These are phyloP conservation scores for Pangasianodon hypophthalmus DNA, from an alignment of 2,113 vertebrate species.

Conservation along the genomic window DNA sequence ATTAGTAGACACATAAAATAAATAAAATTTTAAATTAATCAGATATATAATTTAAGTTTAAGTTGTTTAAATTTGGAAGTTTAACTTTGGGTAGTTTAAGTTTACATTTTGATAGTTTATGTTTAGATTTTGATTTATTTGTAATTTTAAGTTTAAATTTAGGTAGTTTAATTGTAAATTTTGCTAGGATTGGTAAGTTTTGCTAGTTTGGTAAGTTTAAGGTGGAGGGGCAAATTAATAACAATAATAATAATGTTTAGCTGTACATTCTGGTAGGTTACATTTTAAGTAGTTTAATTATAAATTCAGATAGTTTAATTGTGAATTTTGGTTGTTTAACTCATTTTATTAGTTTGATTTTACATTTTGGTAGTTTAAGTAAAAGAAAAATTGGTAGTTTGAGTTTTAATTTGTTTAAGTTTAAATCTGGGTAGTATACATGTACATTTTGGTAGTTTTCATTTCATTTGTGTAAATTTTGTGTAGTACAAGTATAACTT, in stretches of 20 bases:
- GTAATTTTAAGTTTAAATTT: too few species aligned
- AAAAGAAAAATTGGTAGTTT: background rate
- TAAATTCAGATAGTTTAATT: too few species aligned
- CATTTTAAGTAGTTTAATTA: background rate
- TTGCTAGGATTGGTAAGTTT: too few species aligned
- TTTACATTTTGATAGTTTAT: background rate
- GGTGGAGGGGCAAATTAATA: too few species aligned
- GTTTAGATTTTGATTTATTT: too few species aligned
- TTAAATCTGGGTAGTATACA: background rate
- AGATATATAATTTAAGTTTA: too few species aligned
- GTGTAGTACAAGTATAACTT: background rate
- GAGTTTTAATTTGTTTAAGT: background rate
- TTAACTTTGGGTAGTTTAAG: background rate
- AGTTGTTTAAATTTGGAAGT: background rate
- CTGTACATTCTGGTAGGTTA: background rate
- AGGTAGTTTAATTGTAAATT: too few species aligned
- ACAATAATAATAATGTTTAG: too few species aligned
- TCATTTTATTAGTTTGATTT: too few species aligned
- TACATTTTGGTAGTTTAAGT: background rate
- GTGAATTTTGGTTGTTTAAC: background rate
- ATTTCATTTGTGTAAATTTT: background rate
- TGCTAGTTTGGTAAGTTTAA: too few species aligned
- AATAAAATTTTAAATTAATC: too few species aligned
- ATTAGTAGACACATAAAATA: background rate
- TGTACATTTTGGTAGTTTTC: background rate